Percentiles rank a stretch among this genome's conserved stretches.
Evolutionary conservation across 1,140 invertebrate species (phyloP).

Genomic region (Bathynomus jamesi): DNA sequence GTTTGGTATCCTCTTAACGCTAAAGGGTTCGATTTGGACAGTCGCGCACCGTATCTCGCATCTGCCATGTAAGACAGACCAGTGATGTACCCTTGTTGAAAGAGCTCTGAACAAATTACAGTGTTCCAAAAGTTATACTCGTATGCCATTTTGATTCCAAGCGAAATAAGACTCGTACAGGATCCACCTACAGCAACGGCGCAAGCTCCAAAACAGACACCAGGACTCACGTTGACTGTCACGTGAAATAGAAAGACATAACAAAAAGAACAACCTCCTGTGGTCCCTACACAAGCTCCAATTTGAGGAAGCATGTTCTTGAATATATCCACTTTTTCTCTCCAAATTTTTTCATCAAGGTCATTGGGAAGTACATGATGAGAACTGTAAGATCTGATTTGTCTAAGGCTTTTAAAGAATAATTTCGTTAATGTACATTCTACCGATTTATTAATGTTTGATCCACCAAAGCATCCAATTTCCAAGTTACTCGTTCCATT

Average conservation of each 20-base stretch:
- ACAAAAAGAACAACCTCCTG: conserved; percentile 24
- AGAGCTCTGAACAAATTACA: conserved; percentile 31
- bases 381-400: too few species aligned
- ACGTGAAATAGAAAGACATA: conserved; percentile 13
- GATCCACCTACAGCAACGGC: conserved; percentile 24
- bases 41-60: conserved; percentile 14
- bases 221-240: conserved; percentile 21
- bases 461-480: too few species aligned
- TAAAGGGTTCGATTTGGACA: conserved; percentile 7
- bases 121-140: too few species aligned
- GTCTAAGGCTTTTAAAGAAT: too few species aligned
- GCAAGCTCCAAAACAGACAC: conserved; percentile 31
- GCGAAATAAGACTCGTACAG: conserved; percentile 13
- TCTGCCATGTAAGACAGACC: conserved; percentile 21
- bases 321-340: conserved; percentile 39
- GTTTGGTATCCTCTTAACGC: conserved; percentile 17
- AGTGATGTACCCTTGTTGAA: conserved; percentile 17
- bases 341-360: too few species aligned
- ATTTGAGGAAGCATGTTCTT: conserved; percentile 21
- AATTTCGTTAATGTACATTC: too few species aligned
- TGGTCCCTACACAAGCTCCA: conserved; percentile 20
- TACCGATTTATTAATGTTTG: too few species aligned
- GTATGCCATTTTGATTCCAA: conserved; percentile 15
- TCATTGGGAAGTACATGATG: too few species aligned
- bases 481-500: too few species aligned